phyloP scores from a whole-genome alignment of 2,888 invertebrate species.

The Lomographa bimaculata region DNA sequence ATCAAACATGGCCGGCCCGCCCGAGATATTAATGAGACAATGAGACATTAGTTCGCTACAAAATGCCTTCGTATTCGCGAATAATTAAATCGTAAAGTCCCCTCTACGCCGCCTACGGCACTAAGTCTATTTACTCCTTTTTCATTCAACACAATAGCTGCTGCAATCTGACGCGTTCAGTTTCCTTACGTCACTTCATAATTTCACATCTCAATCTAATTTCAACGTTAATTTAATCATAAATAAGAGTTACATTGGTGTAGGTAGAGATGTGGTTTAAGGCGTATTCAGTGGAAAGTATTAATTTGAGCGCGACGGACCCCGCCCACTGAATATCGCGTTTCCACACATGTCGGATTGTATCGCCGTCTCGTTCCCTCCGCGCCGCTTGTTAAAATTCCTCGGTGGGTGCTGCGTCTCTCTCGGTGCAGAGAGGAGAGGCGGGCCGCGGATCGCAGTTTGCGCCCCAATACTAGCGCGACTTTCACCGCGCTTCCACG shows the following conservation, averaged over 20 bases:
- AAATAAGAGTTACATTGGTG: conserved; percentile 41
- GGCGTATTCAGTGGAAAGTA: conserved; percentile 76
- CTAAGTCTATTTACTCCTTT: conserved; percentile 82
- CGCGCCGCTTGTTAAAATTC: conserved; percentile 83
- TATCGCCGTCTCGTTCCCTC: conserved; percentile 74
- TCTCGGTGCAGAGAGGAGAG: conserved; percentile 66
- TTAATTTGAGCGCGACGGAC: conserved; percentile 82
- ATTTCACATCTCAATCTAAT: conserved; percentile 33
- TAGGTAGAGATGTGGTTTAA: conserved; percentile 39
- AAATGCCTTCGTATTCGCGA: conserved; percentile 84
- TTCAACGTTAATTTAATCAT: conserved; percentile 30
- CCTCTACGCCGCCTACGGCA: conserved; percentile 80
- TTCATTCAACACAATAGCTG: conserved; percentile 83
- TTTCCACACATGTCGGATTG: conserved; percentile 76
- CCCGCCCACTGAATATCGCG: conserved; percentile 79
- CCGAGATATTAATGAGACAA: conserved; percentile 83
- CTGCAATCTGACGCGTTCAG: conserved; percentile 71
- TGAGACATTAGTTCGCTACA: conserved; percentile 83
- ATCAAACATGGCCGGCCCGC: conserved; percentile 81
- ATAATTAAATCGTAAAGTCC: conserved; percentile 84
- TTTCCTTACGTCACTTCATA: conserved; percentile 61
- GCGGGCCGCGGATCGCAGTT: conserved; percentile 61
- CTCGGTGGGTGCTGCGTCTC: conserved; percentile 77
- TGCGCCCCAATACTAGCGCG: conserved; percentile 78
- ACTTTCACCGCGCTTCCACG: conserved; percentile 79